Conservation (phyloP, 2,888 invertebrate species). For the Hypsopygia costalis region DNA sequence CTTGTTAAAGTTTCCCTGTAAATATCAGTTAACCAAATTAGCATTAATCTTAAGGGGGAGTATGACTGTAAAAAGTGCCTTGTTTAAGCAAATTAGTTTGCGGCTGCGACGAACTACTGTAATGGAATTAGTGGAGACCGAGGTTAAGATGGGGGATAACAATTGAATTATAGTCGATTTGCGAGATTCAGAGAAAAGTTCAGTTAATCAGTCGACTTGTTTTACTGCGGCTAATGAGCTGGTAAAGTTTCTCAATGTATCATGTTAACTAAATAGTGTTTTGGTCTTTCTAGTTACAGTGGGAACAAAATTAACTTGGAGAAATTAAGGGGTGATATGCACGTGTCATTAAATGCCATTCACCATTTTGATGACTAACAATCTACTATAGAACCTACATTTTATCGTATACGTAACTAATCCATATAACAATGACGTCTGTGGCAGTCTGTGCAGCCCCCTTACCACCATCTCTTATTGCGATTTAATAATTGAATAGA, state of each 20-base stretch:
- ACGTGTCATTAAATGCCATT: too few species aligned
- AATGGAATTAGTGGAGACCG: conserved; percentile 40
- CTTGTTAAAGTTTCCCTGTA: not conserved
- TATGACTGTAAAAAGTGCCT: conserved; percentile 17
- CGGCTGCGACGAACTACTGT: conserved; percentile 28
- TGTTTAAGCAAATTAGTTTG: conserved; percentile 21
- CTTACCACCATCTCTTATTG: too few species aligned
- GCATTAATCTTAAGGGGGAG: conserved; percentile 5
- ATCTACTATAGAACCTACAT: too few species aligned
- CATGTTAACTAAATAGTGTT: too few species aligned
- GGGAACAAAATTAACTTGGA: too few species aligned
- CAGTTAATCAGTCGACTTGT: conserved; percentile 19
- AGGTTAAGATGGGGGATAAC: conserved; percentile 33
- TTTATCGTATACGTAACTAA: too few species aligned
- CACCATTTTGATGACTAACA: too few species aligned
- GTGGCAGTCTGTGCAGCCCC: too few species aligned
- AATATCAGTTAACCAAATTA: conserved; percentile 3
- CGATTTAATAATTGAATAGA: too few species aligned
- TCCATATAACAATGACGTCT: too few species aligned
- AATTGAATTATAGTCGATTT: conserved; percentile 44
- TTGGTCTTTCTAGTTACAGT: too few species aligned
- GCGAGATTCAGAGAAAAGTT: conserved; percentile 7
- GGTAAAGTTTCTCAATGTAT: not conserved
- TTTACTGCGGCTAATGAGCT: conserved; percentile 9
- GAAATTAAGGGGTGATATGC: too few species aligned